Conservation (phyloP, 2,113 vertebrate species). For the Ranitomeya variabilis region DNA sequence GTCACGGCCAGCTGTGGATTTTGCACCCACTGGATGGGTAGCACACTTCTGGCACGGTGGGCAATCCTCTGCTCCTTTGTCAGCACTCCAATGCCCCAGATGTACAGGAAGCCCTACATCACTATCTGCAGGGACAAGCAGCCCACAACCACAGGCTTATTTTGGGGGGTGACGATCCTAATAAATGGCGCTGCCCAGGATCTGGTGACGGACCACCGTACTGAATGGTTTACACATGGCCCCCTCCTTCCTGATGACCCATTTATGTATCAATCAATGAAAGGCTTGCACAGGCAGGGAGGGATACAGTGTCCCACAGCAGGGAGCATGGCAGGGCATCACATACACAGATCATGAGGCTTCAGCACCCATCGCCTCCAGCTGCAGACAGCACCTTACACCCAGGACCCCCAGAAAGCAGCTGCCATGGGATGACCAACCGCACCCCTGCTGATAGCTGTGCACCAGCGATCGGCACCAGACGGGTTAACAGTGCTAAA, state of each 20-base stretch:
- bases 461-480: background rate
- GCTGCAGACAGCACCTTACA: background rate
- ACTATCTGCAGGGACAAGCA: background rate
- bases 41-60: background rate
- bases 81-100: background rate
- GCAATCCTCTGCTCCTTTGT: constrained; percentile 23
- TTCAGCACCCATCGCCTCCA: too few relatives aligned
- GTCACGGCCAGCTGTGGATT: background rate
- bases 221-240: background rate
- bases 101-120: background rate
- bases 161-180: background rate
- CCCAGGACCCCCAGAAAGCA: background rate
- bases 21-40: background rate
- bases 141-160: background rate
- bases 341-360: too few relatives aligned
- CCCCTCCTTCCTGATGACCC: background rate
- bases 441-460: constrained; percentile 14
- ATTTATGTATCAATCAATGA: too few relatives aligned
- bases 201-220: background rate
- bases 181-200: background rate
- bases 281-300: background rate
- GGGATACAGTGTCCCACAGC: background rate
- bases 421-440: background rate
- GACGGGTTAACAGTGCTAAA: background rate
- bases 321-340: background rate